A percentile compares a stretch with the other conserved stretches of the same genome.
These are phyloP conservation scores for Uloborus plumipes DNA, from an alignment of 2,888 invertebrate species.

Conservation along the genomic window DNA sequence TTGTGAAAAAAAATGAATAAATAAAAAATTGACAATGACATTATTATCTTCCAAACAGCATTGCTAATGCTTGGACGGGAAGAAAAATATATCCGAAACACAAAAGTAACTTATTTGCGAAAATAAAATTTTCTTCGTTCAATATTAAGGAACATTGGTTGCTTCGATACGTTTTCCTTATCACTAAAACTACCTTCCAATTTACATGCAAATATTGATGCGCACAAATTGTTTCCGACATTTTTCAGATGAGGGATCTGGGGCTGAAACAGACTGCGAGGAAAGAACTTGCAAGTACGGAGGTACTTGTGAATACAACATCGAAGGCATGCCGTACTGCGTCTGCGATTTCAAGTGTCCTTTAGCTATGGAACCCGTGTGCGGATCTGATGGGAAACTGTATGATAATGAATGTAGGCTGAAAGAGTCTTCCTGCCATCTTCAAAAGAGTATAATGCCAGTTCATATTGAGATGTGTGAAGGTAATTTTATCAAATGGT, in stretches of 20 bases:
- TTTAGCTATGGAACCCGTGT: slow-evolving; percentile 77
- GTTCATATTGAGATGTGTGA: slow-evolving; percentile 61
- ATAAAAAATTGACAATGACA: no score
- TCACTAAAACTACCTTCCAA: no score
- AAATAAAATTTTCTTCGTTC: no score
- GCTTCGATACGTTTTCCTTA: no score
- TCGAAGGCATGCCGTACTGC: slow-evolving; percentile 81
- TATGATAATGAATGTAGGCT: slow-evolving; percentile 87
- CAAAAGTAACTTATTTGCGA: no score
- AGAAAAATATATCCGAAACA: no score
- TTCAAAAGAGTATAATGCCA: slow-evolving; percentile 49
- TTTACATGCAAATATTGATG: no score
- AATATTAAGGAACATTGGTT: no score
- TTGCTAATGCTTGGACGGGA: no score
- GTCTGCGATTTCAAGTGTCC: slow-evolving; percentile 74
- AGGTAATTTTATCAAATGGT: slow-evolving; percentile 50
- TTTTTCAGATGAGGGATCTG: slow-evolving; percentile 55
- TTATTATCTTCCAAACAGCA: no score
- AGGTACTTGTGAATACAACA: slow-evolving; percentile 77
- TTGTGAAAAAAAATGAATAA: no score
- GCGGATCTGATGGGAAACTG: slow-evolving; percentile 85
- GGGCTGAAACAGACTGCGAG: slow-evolving; percentile 44
- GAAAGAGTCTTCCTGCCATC: slow-evolving; percentile 84
- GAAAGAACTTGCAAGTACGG: slow-evolving; percentile 76
- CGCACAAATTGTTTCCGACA: no score